These are phyloP conservation scores for Anthonomus grandis DNA, from an alignment of 1,140 invertebrate species.

Conservation along the genomic window DNA sequence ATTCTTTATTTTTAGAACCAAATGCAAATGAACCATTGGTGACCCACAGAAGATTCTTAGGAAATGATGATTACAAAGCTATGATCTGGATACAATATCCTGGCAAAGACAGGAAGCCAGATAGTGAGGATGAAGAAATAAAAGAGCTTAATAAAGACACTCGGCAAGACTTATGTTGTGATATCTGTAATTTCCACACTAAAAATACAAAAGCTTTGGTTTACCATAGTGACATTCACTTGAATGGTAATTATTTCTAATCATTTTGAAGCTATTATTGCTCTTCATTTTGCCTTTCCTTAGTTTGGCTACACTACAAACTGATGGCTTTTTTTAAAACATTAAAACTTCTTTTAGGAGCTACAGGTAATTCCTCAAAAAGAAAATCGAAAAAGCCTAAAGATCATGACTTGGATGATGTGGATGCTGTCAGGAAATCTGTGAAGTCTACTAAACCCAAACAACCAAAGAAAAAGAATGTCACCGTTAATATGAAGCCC, in stretches of 20 bases:
- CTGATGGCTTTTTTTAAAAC: not conserved
- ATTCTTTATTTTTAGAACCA: slow-evolving; percentile 27
- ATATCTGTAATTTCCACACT: slow-evolving; percentile 61
- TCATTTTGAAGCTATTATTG: too few relatives aligned
- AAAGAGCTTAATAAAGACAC: slow-evolving; percentile 27
- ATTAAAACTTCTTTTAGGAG: slow-evolving; percentile 2
- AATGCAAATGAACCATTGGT: slow-evolving; percentile 41
- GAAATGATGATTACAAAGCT: slow-evolving; percentile 61
- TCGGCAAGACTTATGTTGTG: slow-evolving; percentile 55
- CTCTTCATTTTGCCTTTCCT: too few relatives aligned
- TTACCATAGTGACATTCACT: slow-evolving; percentile 63
- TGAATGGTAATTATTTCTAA: slow-evolving; percentile 28
- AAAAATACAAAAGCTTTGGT: slow-evolving; percentile 66
- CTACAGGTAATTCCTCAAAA: not conserved
- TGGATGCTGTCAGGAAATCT: slow-evolving; percentile 7
- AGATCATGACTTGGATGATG: not conserved
- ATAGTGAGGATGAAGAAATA: slow-evolving; percentile 29
- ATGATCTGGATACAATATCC: slow-evolving; percentile 46
- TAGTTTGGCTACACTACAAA: not conserved
- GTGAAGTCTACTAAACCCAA: slow-evolving; percentile 21
- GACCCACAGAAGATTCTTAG: slow-evolving; percentile 54
- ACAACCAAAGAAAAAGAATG: not conserved
- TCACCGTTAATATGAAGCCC: slow-evolving; percentile 1
- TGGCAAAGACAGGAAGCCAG: slow-evolving; percentile 33
- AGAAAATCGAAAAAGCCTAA: slow-evolving; percentile 12